Conservation (phyloP, 1,140 invertebrate species). For the Druon quercuslanigerum region DNA sequence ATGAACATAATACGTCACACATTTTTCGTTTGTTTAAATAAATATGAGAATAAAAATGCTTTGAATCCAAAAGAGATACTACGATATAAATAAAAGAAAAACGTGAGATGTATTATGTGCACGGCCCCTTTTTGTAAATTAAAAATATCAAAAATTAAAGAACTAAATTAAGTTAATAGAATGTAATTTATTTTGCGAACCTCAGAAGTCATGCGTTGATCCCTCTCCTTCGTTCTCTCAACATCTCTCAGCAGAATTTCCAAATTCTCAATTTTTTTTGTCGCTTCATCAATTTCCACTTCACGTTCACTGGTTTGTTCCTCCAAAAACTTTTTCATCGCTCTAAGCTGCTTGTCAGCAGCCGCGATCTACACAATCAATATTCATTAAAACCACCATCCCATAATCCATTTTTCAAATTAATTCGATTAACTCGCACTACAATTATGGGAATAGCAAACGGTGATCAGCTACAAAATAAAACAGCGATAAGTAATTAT, state of each 20-base stretch:
- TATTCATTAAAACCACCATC: neutral
- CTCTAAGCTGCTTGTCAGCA: conserved; percentile 85
- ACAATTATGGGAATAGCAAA: too few relatives aligned
- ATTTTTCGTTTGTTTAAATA: too few relatives aligned
- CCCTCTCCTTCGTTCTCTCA: conserved; percentile 77
- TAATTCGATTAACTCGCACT: neutral
- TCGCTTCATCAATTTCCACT: conserved; percentile 85
- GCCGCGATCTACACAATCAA: conserved; percentile 80
- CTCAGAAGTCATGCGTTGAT: conserved; percentile 69
- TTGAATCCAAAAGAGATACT: too few relatives aligned
- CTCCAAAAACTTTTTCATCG: conserved; percentile 85
- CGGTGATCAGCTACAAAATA: too few relatives aligned
- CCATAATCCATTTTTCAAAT: neutral
- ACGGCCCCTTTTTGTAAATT: conserved; percentile 9
- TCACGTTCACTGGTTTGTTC: conserved; percentile 88
- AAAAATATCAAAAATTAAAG: conserved; percentile 2
- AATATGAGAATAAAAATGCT: too few relatives aligned
- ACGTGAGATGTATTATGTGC: too few relatives aligned
- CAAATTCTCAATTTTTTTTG: conserved; percentile 78
- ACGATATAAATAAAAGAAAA: too few relatives aligned
- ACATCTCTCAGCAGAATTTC: conserved; percentile 80
- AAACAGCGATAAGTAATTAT: too few relatives aligned
- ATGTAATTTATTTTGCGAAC: conserved; percentile 51
- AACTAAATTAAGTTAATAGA: conserved; percentile 18
- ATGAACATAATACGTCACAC: too few relatives aligned